Evolutionary conservation across 2,888 invertebrate species (phyloP), one percentile per base, ranked within the genome.

Genomic region (Ellobium chinense): DNA sequence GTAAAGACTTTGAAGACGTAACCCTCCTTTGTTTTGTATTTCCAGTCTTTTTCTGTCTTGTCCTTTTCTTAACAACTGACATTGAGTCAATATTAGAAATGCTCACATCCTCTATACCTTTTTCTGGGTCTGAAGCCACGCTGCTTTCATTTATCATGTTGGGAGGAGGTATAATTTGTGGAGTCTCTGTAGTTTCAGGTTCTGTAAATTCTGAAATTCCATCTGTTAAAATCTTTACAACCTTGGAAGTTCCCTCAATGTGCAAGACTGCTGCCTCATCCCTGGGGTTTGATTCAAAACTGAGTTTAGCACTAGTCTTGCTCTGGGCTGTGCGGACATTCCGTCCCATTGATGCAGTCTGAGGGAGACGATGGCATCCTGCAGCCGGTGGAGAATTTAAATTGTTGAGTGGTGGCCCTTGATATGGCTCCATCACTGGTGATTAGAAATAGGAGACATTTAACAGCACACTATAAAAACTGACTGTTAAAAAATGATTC

Each of bases 251-350:
- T 24, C 87, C 89, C 62, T 89, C 89, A 34, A 89, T 86, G 54
- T 88, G 87, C 7, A 83, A 66, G 18, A 87, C 81, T 2, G 88
- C 87, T 12, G 86, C 85, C 62, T 87, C 85, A 37, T 86, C 83
- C 21, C 78, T 58, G 5, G 56, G 70, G 9, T 82, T 62, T 21
- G 77, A 69, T 18, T 75, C 82, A 2, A 73, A 56, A 27, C 29
- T 74, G 31, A 84, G 70, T 62, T 89, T 89, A 2, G 85, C 85
- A 36, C 87, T 87, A 1, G 86, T 83, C 81, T 91, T 91, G 83
- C 90, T 91, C 77, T 91, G 90, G 14, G 89, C 90, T 63, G 89
- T 91, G 80, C 89, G 88, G 9, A 87, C 82, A 77, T 87, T 89
- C 7, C 87, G 79, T 7, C 85, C 84, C 87, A 89, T 86, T 2